phyloP scores from a whole-genome alignment of 2,888 invertebrate species.

The Unio pictorum region DNA sequence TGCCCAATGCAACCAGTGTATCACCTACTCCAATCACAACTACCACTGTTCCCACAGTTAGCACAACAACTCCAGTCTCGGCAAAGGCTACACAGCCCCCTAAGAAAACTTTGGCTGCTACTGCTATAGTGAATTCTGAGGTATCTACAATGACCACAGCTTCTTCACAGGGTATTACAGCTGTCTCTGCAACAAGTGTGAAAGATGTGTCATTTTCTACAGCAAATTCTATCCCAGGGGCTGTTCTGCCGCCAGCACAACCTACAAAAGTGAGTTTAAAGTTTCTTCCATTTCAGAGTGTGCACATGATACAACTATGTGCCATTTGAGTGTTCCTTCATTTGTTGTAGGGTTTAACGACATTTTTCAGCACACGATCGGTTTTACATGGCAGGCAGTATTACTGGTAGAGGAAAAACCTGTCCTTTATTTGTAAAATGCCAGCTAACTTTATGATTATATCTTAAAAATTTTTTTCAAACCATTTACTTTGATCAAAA shows the following conservation, averaged over 20 bases:
- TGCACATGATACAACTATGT: not conserved
- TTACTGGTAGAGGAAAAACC: too few species aligned
- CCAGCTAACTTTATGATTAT: not conserved
- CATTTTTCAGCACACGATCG: too few species aligned
- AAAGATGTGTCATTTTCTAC: too few species aligned
- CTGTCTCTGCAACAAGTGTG: constrained; percentile 12
- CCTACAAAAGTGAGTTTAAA: constrained; percentile 58
- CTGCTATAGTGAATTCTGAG: constrained; percentile 30
- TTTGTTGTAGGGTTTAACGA: not conserved
- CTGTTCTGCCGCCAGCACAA: constrained; percentile 62
- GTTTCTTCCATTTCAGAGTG: not conserved
- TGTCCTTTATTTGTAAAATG: not conserved
- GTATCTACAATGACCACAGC: constrained; percentile 18
- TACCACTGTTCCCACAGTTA: constrained; percentile 32
- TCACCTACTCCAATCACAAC: constrained; percentile 26
- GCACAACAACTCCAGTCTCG: constrained; percentile 35
- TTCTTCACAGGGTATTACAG: constrained; percentile 6
- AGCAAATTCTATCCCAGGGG: constrained; percentile 1
- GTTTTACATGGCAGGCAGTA: too few species aligned
- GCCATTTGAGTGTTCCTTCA: not conserved
- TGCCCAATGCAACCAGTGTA: constrained; percentile 61
- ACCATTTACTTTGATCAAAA: too few species aligned
- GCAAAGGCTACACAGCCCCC: constrained; percentile 32
- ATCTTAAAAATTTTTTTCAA: too few species aligned
- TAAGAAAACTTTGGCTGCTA: constrained; percentile 31